Evolutionary conservation across 2,113 vertebrate species (phyloP).

Genomic region (Otocyon megalotis): DNA sequence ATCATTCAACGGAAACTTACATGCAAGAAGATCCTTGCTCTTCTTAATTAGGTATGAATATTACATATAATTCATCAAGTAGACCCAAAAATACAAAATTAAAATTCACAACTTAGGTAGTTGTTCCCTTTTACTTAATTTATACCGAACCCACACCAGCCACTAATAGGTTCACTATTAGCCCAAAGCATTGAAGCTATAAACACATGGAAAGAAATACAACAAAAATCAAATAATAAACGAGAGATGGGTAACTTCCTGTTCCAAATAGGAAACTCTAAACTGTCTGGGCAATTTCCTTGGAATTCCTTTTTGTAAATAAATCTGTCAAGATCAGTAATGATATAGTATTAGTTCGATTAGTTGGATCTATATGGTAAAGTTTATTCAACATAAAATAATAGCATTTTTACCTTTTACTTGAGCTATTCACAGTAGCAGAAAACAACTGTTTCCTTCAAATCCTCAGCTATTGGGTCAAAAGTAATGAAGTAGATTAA

Average conservation of each 20-base stretch:
- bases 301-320: neutral
- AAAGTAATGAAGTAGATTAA: neutral
- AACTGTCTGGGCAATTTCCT: neutral
- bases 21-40: neutral
- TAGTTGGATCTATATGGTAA: neutral
- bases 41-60: neutral
- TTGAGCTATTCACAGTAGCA: neutral
- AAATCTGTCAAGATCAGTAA: neutral
- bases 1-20: neutral
- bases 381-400: constrained; percentile 36
- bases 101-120: constrained; percentile 26
- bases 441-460: neutral
- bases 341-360: neutral
- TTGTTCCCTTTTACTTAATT: constrained; percentile 37
- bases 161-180: neutral
- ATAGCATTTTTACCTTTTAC: neutral
- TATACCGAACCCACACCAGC: neutral
- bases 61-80: neutral
- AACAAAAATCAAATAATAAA: constrained; percentile 25
- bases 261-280: neutral
- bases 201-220: constrained; percentile 37
- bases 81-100: neutral
- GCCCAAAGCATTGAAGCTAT: constrained; percentile 13
- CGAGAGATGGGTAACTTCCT: neutral
- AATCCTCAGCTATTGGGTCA: neutral